Evolutionary conservation across 64 coral and sea anemone genomes (phyloP).

Genomic region (Hydrozoanthus tunicans): DNA sequence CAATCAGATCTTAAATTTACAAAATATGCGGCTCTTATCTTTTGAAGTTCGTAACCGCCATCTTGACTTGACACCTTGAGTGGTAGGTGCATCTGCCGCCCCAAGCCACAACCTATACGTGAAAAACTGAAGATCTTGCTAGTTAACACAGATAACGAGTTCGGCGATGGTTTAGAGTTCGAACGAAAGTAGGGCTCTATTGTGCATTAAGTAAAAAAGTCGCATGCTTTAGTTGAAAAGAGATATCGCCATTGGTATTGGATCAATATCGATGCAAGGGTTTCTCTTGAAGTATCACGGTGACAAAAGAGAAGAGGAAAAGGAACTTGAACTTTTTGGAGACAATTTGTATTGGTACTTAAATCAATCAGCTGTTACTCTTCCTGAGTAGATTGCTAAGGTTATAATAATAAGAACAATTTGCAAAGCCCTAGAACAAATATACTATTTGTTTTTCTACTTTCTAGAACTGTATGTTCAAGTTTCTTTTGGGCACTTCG

Average conservation of each 20-base stretch:
- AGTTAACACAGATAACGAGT: neutral
- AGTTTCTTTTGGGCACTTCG: too few relatives aligned
- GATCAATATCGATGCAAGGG: too few relatives aligned
- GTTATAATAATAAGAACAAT: too few relatives aligned
- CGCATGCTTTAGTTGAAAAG: neutral
- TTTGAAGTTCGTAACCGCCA: conserved; percentile 22
- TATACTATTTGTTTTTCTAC: too few relatives aligned
- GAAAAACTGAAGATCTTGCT: conserved; percentile 7
- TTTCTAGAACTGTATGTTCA: too few relatives aligned
- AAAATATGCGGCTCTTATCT: neutral
- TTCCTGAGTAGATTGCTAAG: too few relatives aligned
- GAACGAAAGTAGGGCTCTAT: neutral
- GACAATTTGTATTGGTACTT: too few relatives aligned
- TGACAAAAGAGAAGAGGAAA: too few relatives aligned
- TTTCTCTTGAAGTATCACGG: too few relatives aligned
- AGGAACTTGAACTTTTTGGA: too few relatives aligned
- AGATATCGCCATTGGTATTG: neutral
- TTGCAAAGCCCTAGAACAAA: too few relatives aligned
- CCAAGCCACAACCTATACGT: neutral
- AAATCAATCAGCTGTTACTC: too few relatives aligned
- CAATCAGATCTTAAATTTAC: neutral
- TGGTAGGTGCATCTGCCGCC: conserved; percentile 16
- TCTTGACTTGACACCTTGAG: conserved; percentile 28
- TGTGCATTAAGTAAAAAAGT: neutral
- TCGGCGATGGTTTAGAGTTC: neutral